Evolutionary conservation across 2,113 vertebrate species (phyloP).

Genomic region (Cygnus atratus): DNA sequence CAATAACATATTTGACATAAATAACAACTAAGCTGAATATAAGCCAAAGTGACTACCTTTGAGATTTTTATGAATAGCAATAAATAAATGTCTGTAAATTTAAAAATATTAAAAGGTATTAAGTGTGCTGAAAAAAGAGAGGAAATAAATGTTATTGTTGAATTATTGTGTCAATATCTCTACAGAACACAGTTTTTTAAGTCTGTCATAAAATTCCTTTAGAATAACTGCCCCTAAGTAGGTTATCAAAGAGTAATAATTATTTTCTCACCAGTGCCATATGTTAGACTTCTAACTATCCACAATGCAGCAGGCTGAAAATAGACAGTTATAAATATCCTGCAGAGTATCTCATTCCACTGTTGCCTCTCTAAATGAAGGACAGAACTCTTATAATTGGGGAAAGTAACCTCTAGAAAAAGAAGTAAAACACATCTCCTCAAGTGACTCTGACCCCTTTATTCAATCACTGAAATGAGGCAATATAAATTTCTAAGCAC

Average conservation of each 20-base stretch:
- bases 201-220: neutral
- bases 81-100: neutral
- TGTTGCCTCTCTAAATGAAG: constrained; percentile 61
- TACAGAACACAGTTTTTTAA: neutral
- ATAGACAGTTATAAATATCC: constrained; percentile 60
- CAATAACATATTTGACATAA: neutral
- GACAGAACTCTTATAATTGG: constrained; percentile 54
- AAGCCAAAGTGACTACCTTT: neutral
- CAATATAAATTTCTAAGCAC: constrained; percentile 52
- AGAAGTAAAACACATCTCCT: constrained; percentile 38
- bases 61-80: neutral
- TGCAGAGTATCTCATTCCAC: constrained; percentile 47
- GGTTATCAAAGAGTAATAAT: constrained; percentile 55
- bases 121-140: neutral
- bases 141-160: neutral
- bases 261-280: constrained; percentile 61
- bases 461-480: constrained; percentile 61
- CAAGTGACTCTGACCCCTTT: neutral
- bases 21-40: neutral
- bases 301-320: constrained; percentile 51
- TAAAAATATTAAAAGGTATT: neutral
- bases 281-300: constrained; percentile 48
- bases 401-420: constrained; percentile 56
- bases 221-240: constrained; percentile 31
- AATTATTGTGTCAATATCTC: neutral